Conservation (phyloP, 2,113 vertebrate species). For the Corythoichthys haematopterus region DNA sequence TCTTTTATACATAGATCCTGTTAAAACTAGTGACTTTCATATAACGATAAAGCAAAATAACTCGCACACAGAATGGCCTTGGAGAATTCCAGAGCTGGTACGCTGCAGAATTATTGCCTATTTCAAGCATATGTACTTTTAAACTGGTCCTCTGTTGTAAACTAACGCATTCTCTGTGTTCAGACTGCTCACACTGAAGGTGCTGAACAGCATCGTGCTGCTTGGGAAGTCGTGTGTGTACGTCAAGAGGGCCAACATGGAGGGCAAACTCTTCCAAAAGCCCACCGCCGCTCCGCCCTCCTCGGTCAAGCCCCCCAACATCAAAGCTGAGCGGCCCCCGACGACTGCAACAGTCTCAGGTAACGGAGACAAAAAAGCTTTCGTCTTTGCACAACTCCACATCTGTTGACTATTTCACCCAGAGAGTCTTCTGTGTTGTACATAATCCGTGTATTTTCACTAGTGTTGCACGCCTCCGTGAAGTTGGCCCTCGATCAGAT, state of each 20-base stretch:
- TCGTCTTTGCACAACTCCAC: neutral
- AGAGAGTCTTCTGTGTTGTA: neutral
- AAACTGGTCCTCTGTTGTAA: neutral
- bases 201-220: constrained; percentile 94
- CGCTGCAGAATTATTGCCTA: too few relatives aligned
- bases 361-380: constrained; percentile 40
- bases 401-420: neutral
- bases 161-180: constrained; percentile 5
- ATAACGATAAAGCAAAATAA: neutral
- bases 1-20: neutral
- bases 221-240: constrained; percentile 94
- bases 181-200: constrained; percentile 89
- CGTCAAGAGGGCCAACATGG: constrained; percentile 95
- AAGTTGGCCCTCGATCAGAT: too few relatives aligned
- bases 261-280: constrained; percentile 84
- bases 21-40: neutral
- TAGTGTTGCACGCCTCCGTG: too few relatives aligned
- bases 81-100: neutral
- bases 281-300: constrained; percentile 56
- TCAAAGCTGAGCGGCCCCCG: constrained; percentile 69
- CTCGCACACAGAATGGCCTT: neutral
- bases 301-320: constrained; percentile 65
- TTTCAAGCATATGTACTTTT: neutral
- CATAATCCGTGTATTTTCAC: too few relatives aligned
- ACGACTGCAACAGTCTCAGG: constrained; percentile 70